These are phyloP conservation scores for Hormaphis cornu DNA, from an alignment of 1,140 invertebrate genomes.

Conservation along the genomic window DNA sequence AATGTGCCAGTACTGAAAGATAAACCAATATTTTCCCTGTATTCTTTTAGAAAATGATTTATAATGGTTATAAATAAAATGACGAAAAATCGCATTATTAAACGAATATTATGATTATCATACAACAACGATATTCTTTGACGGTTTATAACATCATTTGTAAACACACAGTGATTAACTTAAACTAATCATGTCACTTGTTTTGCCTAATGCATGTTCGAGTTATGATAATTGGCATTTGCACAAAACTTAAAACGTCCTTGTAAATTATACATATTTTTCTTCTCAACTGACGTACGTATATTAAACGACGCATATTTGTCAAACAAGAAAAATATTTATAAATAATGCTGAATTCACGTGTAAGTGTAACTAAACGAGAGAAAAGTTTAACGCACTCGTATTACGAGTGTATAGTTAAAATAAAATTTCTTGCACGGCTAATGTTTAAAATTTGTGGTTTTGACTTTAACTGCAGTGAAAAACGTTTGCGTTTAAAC, in stretches of 20 bases:
- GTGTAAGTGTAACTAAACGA: no score
- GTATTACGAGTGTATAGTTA: no score
- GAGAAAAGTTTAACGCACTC: no score
- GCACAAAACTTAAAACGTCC: neutral
- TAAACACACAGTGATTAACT: neutral
- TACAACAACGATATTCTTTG: neutral
- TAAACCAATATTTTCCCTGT: no score
- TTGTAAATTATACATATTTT: neutral
- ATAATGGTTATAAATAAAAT: no score
- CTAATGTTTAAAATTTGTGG: no score
- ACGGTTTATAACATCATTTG: constrained; percentile 1
- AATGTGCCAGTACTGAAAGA: no score
- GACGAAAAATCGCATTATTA: neutral
- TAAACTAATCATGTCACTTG: neutral
- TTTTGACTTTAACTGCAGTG: no score
- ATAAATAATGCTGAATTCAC: no score
- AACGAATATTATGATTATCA: constrained; percentile 13
- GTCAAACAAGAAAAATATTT: neutral
- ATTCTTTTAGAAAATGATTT: no score
- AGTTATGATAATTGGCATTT: neutral
- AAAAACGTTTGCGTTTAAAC: no score
- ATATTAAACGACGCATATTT: neutral
- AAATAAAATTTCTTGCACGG: no score
- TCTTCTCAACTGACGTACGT: neutral
- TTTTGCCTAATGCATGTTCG: neutral